Evolutionary conservation across 2,113 vertebrate genomes (phyloP), one percentile per base, ranked within the genome.

Genomic region (Dinomys branickii): DNA sequence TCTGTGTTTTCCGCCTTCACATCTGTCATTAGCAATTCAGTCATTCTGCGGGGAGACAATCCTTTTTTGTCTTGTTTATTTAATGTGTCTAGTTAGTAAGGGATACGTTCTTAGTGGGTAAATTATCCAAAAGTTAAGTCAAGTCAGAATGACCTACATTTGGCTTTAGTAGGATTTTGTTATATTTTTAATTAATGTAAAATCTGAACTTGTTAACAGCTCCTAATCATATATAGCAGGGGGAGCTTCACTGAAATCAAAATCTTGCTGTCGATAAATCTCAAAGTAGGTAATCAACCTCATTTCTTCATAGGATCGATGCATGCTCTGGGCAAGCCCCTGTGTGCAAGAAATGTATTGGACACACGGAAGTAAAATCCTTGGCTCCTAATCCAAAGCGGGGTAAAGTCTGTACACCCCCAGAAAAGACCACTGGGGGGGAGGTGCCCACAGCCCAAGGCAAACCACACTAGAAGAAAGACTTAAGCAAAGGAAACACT

Each of bases 271-370:
- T 67, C 44, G 71, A 86, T 30, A 67, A 80, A 71, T 83, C 71
- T 96, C 91, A n/a, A 82, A 65, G 71, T 71, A 81, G 63, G 85
- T 71, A 35, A 96, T 90, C 95, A 95, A 94, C 86, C 82, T 7
- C 44, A 28, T 58, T 33, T 73, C 41, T 73, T n/a, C 44, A 54
- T 41, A 22, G 30, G 44, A 88, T 84, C n/a, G 7, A 92, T 54
- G 50, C 30, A 5, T 0, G 5, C 6, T 5, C 24, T 77, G 3
- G n/a, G 69, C 38, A 85, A 92, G 75, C 52, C 56, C 44, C 30
- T 41, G 7, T 26, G 19, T 0, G 9, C 28, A 63, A 63, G 84
- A 85, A 93, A 58, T 8, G 33, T 41, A 75, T 12, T 28, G 22
- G 11, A 73, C 69, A 58, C 38, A 38, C 8, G 69, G 59, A 61